A percentile compares a stretch with the other conserved stretches of the same genome.
Evolutionary conservation across 2,797 vertebrate species (phyloP).

Genomic region (Galago senegalensis): DNA sequence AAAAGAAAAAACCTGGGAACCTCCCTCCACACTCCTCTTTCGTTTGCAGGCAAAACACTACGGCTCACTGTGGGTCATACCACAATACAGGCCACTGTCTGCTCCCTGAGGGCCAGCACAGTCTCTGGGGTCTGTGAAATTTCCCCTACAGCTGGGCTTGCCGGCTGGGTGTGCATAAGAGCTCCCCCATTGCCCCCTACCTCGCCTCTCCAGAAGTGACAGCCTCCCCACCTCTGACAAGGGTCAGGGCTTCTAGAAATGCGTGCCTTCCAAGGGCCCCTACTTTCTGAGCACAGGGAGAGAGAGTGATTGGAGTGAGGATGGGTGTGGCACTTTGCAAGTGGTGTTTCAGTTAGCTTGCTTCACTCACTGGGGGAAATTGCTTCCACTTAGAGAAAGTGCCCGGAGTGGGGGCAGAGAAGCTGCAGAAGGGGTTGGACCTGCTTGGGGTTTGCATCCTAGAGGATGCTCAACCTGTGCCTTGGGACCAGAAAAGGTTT

Average conservation of each 20-base stretch:
- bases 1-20: constrained; percentile 28
- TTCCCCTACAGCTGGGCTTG: not conserved
- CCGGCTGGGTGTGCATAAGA: not conserved
- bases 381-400: not conserved
- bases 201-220: constrained; percentile 58
- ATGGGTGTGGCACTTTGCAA: not conserved
- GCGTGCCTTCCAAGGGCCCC: constrained; percentile 62
- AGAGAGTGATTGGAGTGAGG: not conserved
- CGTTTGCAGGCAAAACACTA: not conserved
- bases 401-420: too few relatives aligned
- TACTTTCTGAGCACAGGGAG: constrained; percentile 19
- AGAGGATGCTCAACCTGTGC: accelerated
- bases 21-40: not conserved
- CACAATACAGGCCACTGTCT: not conserved
- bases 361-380: not conserved
- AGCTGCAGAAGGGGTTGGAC: not conserved
- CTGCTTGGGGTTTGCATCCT: not conserved
- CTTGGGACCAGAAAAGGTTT: not conserved
- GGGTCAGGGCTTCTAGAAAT: constrained; percentile 68
- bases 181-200: not conserved
- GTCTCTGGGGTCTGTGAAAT: not conserved
- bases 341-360: not conserved
- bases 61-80: constrained; percentile 7
- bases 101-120: not conserved
- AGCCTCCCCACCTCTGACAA: not conserved